Evolutionary conservation across 1,140 invertebrate species (phyloP), one percentile per base, ranked within the genome.

Genomic region (Hetaerina americana): DNA sequence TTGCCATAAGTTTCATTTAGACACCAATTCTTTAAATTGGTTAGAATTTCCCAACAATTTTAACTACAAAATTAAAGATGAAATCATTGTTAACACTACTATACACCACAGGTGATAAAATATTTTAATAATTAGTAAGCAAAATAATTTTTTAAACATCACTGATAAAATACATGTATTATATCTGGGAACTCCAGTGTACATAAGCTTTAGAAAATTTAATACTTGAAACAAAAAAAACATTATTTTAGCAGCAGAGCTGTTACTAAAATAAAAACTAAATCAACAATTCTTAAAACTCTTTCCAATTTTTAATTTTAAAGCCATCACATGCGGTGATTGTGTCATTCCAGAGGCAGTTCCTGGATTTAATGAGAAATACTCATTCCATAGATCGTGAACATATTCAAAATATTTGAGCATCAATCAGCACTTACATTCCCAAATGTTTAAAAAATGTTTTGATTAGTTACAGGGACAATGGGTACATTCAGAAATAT

Each of bases 71-170:
- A 57, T 57, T 18, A 18, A 57, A 18, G 40, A 57, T 57, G 40
- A 57, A 57, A 57, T 57, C 15, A 57, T 57, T 57, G 40, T 57
- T 57, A 57, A 57, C 40, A 57, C 40, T 57, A 57, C 40, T 57
- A 57, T 57, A 57, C 40, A 57, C 40, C 40, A 57, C 40, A 57
- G 40, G 40, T 57, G 40, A 57, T 57, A 57, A 57, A 57, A 57
- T 57, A 57, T 57, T 57, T 57, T 57, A 57, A 57, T 57, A 57
- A 57, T 57, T 57, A 57, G 40, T 57, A 57, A 57, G 40, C 40
- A 57, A 57, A n/a, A 57, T 57, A 57, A 57, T 57, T 57, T 57
- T n/a, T 57, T 57, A 57, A 57, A 57, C 40, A 57, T 57, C 40
- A 57, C 15, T 57, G 40, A 57, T 57, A 57, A 57, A 57, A 57